These are phyloP conservation scores for Ceriagrion tenellum DNA, from an alignment of 2,888 invertebrate species.

Conservation along the genomic window DNA sequence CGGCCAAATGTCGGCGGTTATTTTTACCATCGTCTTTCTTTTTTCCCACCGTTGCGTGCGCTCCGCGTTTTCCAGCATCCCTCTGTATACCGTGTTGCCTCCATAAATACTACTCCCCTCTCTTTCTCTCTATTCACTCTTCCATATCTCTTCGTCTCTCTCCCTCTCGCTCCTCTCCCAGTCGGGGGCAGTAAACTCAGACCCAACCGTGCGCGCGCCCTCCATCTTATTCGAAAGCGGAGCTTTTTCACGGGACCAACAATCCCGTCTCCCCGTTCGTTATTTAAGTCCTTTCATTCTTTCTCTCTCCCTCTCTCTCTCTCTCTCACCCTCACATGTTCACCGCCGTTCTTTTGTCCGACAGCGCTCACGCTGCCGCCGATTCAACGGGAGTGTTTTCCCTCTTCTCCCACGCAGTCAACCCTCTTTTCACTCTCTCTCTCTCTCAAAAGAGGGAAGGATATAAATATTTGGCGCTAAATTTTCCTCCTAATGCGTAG, in stretches of 20 bases:
- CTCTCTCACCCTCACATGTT: background rate
- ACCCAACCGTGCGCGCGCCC: background rate
- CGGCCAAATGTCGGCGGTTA: background rate
- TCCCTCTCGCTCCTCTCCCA: background rate
- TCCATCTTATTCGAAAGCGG: slow-evolving; percentile 19
- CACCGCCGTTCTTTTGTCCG: background rate
- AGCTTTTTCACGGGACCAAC: background rate
- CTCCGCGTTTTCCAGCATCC: background rate
- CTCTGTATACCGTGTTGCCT: background rate
- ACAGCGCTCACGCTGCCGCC: background rate
- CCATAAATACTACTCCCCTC: background rate
- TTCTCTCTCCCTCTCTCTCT: background rate
- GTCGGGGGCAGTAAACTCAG: background rate
- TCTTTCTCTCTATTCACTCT: background rate
- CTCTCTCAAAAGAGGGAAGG: background rate
- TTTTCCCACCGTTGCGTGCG: background rate
- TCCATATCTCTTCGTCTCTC: background rate
- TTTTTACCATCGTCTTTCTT: background rate
- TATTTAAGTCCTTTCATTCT: slow-evolving; percentile 3
- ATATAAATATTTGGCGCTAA: background rate
- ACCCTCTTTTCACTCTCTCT: background rate
- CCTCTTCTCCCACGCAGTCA: background rate
- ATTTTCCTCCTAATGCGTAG: background rate
- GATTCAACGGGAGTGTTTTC: background rate
- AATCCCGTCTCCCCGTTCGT: background rate